Base-by-base conservation (phyloP, 2,888 invertebrate species). In the Caenorhabditis afra region DNA sequence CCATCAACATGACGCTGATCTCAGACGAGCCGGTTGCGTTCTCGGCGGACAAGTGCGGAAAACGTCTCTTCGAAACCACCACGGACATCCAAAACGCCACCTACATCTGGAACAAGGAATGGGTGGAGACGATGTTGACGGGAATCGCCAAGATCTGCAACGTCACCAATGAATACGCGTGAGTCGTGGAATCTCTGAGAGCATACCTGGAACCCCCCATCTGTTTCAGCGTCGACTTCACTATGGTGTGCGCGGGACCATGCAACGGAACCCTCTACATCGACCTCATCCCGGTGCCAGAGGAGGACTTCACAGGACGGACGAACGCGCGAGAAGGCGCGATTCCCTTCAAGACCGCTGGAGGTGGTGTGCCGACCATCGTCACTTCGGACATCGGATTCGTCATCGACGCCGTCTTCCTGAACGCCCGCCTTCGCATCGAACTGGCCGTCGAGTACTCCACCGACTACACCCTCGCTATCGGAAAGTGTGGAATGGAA, bases 1-100 rank as follows among this genome's bases (percentile, higher is more conserved):
- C 73, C 4, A 22, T 73, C 10, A 49, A 64, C 18, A 39, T 73
- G 39, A 47, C 55, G 2, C 5, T 71, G 3, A 14, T 37, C 10
- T 18, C 62, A 5, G 20, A 45, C 4, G 41, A 57, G 8, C 23
- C 22, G n/a, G 8, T 73, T 2, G 45, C 64, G 2, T 23, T 73
- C 10, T n/a, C 57, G 4, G 64, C 22, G 11, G 73, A 64, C 45
- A 64, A 64, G 12, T 73, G 73, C 44, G 73, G 73, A 23, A 22
- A 22, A 10, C 22, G 64, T 39, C 16, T 73, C 7, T 65, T 73
- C 29, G 57, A 73, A 18, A 64, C 57, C 8, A 8, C 39, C 0
- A 12, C 10, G 1, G 58, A 58, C 18, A 64, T 49, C 37, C 41
- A 45, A 1, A 50, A 73, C 22, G 35, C 50, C 2, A 58, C 64